A percentile compares a stretch with the other conserved stretches of the same genome.
These are phyloP conservation scores for Lithosia quadra DNA, from an alignment of 2,888 invertebrate species.

Conservation along the genomic window DNA sequence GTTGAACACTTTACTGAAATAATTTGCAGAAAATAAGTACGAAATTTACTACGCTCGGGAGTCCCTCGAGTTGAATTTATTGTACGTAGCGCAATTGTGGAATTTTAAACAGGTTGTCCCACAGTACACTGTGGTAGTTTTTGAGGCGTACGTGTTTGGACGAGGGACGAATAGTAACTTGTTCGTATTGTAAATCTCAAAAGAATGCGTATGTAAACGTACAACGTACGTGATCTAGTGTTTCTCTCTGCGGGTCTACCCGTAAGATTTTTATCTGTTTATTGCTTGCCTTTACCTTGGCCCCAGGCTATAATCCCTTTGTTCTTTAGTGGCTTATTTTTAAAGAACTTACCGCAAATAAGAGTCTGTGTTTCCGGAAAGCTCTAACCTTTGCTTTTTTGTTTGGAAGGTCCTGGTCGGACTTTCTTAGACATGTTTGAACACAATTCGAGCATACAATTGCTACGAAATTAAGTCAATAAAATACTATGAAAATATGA, in stretches of 20 bases:
- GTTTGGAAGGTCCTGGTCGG: no score
- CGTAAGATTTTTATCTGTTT: not conserved
- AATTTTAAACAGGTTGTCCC: constrained; percentile 75
- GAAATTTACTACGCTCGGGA: constrained; percentile 72
- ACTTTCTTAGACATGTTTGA: no score
- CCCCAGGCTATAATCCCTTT: not conserved
- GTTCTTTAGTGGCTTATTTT: not conserved
- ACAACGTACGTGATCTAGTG: not conserved
- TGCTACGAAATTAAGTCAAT: not conserved
- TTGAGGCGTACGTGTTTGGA: constrained; percentile 39
- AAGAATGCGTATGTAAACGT: constrained; percentile 26
- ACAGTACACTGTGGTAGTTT: constrained; percentile 67
- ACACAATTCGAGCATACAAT: not conserved
- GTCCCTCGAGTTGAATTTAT: constrained; percentile 75
- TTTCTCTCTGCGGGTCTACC: not conserved
- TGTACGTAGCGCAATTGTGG: constrained; percentile 76
- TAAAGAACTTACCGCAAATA: no score
- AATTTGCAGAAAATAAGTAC: constrained; percentile 79
- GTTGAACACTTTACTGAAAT: constrained; percentile 66
- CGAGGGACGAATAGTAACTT: constrained; percentile 31
- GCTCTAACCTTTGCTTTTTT: no score
- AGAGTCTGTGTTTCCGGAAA: no score
- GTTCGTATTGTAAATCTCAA: constrained; percentile 39
- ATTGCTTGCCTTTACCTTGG: not conserved
- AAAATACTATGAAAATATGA: not conserved